Evolutionary conservation across 2,113 vertebrate species (phyloP).

Genomic region (Caranx melampygus): DNA sequence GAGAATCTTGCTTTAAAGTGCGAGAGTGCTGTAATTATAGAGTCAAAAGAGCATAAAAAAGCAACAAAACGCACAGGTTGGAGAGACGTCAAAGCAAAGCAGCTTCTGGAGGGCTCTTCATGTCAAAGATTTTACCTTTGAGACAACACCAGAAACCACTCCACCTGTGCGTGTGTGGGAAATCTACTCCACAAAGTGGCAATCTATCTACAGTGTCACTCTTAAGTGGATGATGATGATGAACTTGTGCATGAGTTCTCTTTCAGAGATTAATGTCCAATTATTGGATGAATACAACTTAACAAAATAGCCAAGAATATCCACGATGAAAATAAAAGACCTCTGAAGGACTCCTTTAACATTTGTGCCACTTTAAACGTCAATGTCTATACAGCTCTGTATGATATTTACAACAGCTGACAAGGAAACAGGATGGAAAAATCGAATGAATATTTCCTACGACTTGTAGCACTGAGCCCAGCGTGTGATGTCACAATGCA

Average conservation of each 20-base stretch:
- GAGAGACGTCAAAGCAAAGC: slow-evolving; percentile 25
- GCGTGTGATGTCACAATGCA: slow-evolving; percentile 46
- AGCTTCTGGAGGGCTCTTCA: slow-evolving; percentile 1
- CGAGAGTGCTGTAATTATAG: slow-evolving; percentile 57
- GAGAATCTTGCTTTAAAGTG: slow-evolving; percentile 51
- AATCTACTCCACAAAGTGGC: not conserved
- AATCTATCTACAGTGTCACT: not conserved
- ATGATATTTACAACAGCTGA: slow-evolving; percentile 39
- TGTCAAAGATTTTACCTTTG: not conserved
- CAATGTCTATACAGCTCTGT: not conserved
- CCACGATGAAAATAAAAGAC: not conserved
- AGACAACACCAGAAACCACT: slow-evolving; percentile 12
- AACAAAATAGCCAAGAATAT: not conserved
- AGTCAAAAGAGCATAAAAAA: slow-evolving; percentile 43
- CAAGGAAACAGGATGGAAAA: slow-evolving; percentile 51
- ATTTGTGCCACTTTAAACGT: not conserved
- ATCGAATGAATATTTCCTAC: slow-evolving; percentile 57
- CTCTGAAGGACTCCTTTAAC: no score
- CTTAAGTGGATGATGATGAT: slow-evolving; percentile 1
- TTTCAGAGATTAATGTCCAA: slow-evolving; percentile 27
- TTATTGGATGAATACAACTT: not conserved
- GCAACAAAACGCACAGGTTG: slow-evolving; percentile 24
- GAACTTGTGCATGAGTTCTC: not conserved
- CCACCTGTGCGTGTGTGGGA: not conserved
- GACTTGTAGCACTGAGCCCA: slow-evolving; percentile 29